These are phyloP conservation scores for Nomia melanderi DNA, from an alignment of 1,140 invertebrate species.

Conservation along the genomic window DNA sequence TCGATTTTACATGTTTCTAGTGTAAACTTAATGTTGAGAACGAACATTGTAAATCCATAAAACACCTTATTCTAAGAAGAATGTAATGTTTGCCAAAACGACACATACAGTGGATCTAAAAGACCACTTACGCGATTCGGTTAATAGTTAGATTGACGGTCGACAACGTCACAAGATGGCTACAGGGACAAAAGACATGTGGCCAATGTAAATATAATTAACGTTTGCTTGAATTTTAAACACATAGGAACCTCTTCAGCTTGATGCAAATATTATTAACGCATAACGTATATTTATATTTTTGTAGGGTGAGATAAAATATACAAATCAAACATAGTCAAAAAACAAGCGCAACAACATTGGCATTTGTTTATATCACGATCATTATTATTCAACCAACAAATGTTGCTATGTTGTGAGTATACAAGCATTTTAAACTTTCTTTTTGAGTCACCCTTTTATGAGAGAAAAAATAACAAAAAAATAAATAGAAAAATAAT, in stretches of 20 bases:
- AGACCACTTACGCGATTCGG: conserved; percentile 92
- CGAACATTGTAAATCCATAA: conserved; percentile 71
- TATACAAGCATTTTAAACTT: conserved; percentile 54
- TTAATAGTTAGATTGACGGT: conserved; percentile 93
- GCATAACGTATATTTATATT: conserved; percentile 53
- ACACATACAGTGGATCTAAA: conserved; percentile 78
- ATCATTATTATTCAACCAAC: conserved; percentile 60
- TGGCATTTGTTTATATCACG: conserved; percentile 68
- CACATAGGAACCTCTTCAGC: conserved; percentile 57
- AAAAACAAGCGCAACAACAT: conserved; percentile 67
- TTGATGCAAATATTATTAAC: conserved; percentile 62
- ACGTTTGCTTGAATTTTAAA: conserved; percentile 62
- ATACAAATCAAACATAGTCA: conserved; percentile 62
- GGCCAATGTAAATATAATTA: conserved; percentile 74
- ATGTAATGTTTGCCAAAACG: conserved; percentile 69
- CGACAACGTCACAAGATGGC: conserved; percentile 94
- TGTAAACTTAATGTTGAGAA: not conserved
- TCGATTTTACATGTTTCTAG: not conserved
- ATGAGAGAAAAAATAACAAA: conserved; percentile 29
- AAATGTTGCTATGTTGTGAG: conserved; percentile 54
- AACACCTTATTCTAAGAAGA: conserved; percentile 48
- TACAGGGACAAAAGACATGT: conserved; percentile 83
- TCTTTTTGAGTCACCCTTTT: conserved; percentile 50
- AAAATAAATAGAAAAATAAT: conserved; percentile 30
- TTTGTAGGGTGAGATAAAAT: conserved; percentile 50